phyloP scores from a whole-genome alignment of 2,113 vertebrate species.

The Columba livia region DNA sequence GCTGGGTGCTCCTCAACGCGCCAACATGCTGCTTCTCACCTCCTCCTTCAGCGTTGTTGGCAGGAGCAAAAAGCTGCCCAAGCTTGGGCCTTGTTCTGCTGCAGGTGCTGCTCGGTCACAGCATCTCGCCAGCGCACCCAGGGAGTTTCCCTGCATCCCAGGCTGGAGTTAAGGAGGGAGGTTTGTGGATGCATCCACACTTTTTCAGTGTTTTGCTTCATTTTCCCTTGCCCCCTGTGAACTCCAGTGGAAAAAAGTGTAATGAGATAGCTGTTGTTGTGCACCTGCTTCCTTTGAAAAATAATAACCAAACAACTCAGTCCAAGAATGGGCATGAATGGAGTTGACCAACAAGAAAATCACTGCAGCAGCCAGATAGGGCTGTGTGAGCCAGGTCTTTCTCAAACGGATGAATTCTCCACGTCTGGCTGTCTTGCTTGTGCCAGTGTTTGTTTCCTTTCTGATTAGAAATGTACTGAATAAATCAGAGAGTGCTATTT shows the following conservation, averaged over 20 bases:
- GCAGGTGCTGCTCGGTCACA: accelerated
- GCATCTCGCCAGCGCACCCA: not conserved
- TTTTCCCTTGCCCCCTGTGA: not conserved
- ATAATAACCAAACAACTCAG: not conserved
- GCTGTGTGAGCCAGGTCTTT: not conserved
- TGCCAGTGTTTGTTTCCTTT: constrained; percentile 3
- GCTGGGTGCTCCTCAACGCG: not conserved
- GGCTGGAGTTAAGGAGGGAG: not conserved
- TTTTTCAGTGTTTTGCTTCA: not conserved
- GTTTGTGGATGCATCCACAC: not conserved
- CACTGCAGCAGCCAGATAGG: accelerated
- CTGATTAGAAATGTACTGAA: not conserved
- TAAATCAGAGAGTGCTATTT: not conserved
- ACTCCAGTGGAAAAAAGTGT: not conserved
- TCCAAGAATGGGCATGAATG: not conserved
- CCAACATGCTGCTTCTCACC: accelerated
- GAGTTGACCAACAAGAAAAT: not conserved
- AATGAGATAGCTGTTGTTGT: not conserved
- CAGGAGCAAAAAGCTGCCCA: not conserved
- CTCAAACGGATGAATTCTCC: not conserved
- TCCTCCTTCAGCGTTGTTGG: not conserved
- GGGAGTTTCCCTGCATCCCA: not conserved
- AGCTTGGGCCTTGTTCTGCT: not conserved
- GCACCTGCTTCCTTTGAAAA: not conserved
- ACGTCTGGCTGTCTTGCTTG: not conserved